Percentiles rank a stretch among this genome's conserved stretches.
Conservation (phyloP, 2,888 invertebrate species). For the Euproctis similis region DNA sequence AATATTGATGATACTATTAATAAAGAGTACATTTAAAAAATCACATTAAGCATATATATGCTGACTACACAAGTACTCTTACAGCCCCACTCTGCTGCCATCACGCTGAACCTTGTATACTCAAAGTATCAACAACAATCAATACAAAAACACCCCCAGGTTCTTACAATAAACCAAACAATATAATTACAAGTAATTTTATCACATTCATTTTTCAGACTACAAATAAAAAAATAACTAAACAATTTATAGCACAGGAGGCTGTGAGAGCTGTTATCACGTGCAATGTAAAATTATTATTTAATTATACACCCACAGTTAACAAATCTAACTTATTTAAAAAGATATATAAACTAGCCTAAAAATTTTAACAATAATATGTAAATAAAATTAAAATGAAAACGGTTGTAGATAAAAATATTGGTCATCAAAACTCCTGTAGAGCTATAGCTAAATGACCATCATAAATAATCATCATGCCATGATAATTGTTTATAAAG, state of each 20-base stretch:
- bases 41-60: conserved; percentile 77
- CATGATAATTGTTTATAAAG: conserved; percentile 65
- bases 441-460: conserved; percentile 75
- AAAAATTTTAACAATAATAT: conserved; percentile 76
- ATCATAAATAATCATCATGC: conserved; percentile 56
- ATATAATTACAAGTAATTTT: conserved; percentile 53
- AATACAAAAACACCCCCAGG: conserved; percentile 40
- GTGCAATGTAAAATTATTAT: conserved; percentile 69
- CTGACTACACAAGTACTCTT: conserved; percentile 73
- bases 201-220: conserved; percentile 72
- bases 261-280: conserved; percentile 67
- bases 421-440: conserved; percentile 72
- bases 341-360: conserved; percentile 75
- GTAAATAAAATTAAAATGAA: conserved; percentile 48
- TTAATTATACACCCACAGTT: conserved; percentile 72
- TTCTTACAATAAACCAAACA: conserved; percentile 46
- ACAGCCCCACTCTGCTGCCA: conserved; percentile 53
- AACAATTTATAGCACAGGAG: conserved; percentile 52
- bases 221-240: conserved; percentile 62
- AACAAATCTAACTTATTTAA: conserved; percentile 73
- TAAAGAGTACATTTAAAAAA: conserved; percentile 76
- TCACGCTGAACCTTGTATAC: conserved; percentile 36
- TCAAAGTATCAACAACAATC: conserved; percentile 62
- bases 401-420: conserved; percentile 63
- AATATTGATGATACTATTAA: conserved; percentile 72